phyloP scores from a whole-genome alignment of 2,797 vertebrate genomes.

The Dryobates pubescens region DNA sequence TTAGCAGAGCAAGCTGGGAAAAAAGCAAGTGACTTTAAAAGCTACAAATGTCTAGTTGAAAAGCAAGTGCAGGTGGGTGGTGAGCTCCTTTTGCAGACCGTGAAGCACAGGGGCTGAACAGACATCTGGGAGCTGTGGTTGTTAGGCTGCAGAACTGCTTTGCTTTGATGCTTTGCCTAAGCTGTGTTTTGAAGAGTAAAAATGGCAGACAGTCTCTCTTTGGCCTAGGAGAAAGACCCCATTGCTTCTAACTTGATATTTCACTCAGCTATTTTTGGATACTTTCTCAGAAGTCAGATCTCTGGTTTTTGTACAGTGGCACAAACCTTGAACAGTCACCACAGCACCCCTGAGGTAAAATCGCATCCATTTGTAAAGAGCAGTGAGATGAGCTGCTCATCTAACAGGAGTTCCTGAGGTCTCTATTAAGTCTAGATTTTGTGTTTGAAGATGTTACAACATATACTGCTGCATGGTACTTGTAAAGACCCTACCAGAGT shows the following conservation, averaged over 20 bases:
- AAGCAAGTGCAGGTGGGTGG: slow-evolving; percentile 27
- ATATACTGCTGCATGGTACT: background rate
- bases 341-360: slow-evolving; percentile 19
- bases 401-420: background rate
- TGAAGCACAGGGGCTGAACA: slow-evolving; percentile 37
- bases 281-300: background rate
- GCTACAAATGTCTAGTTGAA: slow-evolving; percentile 31
- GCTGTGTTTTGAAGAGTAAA: slow-evolving; percentile 46
- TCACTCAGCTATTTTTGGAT: background rate
- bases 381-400: background rate
- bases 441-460: background rate
- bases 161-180: slow-evolving; percentile 48
- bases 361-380: background rate
- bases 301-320: background rate
- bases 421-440: background rate
- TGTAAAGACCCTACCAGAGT: background rate
- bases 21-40: slow-evolving; percentile 48
- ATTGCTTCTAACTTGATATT: slow-evolving; percentile 6
- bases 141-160: slow-evolving; percentile 16
- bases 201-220: background rate
- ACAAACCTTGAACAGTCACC: slow-evolving; percentile 15
- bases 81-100: background rate
- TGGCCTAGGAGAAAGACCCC: background rate
- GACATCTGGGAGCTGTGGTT: background rate
- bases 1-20: slow-evolving; percentile 49